Percentiles rank a stretch among this genome's conserved stretches.
These are phyloP conservation scores for Esox masquinongy DNA, from an alignment of 2,797 vertebrate genomes.

Conservation along the genomic window DNA sequence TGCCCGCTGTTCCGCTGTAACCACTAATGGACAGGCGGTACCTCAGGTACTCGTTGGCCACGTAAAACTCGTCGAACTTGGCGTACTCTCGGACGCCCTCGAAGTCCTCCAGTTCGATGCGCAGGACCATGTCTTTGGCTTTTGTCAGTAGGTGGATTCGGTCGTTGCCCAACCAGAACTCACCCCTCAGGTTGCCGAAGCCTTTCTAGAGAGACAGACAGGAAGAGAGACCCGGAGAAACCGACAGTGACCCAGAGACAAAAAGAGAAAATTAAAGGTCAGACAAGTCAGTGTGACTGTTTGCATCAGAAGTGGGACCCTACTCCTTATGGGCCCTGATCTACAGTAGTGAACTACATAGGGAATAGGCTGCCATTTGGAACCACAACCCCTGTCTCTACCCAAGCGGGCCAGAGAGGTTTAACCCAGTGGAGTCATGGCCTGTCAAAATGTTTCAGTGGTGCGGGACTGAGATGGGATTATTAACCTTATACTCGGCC, in stretches of 20 bases:
- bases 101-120: slow-evolving; percentile 93
- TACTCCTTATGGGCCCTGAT: not conserved
- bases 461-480: not conserved
- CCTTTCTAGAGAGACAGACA: not conserved
- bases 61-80: slow-evolving; percentile 89
- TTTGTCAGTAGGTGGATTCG: slow-evolving; percentile 92
- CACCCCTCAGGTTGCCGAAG: slow-evolving; percentile 36
- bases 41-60: slow-evolving; percentile 89
- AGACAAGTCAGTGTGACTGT: not conserved
- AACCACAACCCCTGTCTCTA: not conserved
- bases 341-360: not conserved
- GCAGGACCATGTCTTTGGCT: slow-evolving; percentile 88
- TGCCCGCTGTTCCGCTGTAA: slow-evolving; percentile 90
- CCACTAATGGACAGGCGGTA: slow-evolving; percentile 86
- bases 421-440: not conserved
- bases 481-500: slow-evolving; percentile 82
- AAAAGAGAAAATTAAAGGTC: not conserved
- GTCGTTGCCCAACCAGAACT: slow-evolving; percentile 97
- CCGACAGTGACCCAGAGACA: not conserved
- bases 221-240: not conserved
- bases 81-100: slow-evolving; percentile 85
- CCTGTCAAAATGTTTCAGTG: not conserved
- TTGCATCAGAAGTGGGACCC: not conserved
- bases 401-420: too few species aligned
- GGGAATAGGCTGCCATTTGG: not conserved